Evolutionary conservation across 2,797 vertebrate genomes (phyloP).

Genomic region (Mus minutoides): DNA sequence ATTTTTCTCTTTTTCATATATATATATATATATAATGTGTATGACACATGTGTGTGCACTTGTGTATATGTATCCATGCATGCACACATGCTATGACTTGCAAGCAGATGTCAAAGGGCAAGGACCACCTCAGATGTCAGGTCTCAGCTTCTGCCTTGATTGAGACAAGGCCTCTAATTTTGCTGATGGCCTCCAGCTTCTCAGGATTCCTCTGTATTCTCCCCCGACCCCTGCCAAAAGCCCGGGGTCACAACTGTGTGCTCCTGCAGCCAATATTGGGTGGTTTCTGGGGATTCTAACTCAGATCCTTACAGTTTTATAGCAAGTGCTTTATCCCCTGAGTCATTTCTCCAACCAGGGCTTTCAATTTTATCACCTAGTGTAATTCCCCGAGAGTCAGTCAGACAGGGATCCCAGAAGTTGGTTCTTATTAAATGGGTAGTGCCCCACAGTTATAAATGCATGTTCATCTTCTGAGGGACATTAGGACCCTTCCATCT

Average conservation of each 20-base stretch:
- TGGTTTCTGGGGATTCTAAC: not conserved
- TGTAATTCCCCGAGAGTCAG: not conserved
- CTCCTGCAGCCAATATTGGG: not conserved
- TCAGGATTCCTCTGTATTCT: not conserved
- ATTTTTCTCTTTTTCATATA: no score
- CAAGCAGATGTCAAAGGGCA: not conserved
- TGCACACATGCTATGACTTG: not conserved
- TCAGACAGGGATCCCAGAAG: not conserved
- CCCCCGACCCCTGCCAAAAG: not conserved
- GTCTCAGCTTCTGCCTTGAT: not conserved
- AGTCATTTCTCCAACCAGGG: not conserved
- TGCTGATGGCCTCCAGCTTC: no score
- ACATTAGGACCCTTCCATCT: not conserved
- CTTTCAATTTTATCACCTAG: not conserved
- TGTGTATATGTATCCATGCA: no score
- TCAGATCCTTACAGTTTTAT: not conserved
- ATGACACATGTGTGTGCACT: no score
- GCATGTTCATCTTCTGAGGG: not conserved
- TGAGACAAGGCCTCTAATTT: not conserved
- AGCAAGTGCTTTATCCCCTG: not conserved
- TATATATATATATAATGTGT: not conserved
- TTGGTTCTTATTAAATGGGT: not conserved
- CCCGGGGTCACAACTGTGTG: not conserved
- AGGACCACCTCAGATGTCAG: not conserved
- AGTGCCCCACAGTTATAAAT: not conserved